Percentiles rank a stretch among this genome's conserved stretches.
Conservation (phyloP, 2,113 vertebrate genomes). For the Baryphthengus martii region DNA sequence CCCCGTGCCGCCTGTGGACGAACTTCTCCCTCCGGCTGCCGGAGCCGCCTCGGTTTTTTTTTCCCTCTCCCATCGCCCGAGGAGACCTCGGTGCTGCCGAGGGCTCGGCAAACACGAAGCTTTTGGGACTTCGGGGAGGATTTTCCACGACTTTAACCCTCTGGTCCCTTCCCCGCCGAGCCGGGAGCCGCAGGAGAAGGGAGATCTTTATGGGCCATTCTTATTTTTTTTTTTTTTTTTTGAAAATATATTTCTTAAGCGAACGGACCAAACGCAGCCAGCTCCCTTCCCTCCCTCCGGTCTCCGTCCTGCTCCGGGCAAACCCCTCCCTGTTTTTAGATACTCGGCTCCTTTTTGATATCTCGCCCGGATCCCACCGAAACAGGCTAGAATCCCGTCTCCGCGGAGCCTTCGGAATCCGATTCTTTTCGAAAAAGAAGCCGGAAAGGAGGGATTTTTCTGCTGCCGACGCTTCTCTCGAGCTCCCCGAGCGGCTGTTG, state of each 20-base stretch:
- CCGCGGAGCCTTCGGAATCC: accelerated
- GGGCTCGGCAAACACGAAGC: background rate
- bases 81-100: background rate
- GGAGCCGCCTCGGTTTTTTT: too few relatives aligned
- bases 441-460: background rate
- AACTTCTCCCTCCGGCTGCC: too few relatives aligned
- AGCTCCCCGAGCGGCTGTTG: background rate
- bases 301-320: background rate
- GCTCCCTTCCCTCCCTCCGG: background rate
- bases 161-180: background rate
- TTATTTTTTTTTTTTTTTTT: background rate
- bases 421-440: background rate
- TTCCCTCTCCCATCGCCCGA: background rate
- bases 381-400: background rate
- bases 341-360: background rate
- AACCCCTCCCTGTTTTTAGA: background rate
- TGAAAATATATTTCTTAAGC: background rate
- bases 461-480: background rate
- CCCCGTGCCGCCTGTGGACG: too few relatives aligned
- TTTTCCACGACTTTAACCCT: background rate
- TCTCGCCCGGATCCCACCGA: background rate
- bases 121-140: background rate
- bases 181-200: background rate
- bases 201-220: background rate
- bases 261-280: background rate